A percentile compares a stretch with the other conserved stretches of the same genome.
phyloP scores from a whole-genome alignment of 2,113 vertebrate species.

The Hydrolagus affinis region DNA sequence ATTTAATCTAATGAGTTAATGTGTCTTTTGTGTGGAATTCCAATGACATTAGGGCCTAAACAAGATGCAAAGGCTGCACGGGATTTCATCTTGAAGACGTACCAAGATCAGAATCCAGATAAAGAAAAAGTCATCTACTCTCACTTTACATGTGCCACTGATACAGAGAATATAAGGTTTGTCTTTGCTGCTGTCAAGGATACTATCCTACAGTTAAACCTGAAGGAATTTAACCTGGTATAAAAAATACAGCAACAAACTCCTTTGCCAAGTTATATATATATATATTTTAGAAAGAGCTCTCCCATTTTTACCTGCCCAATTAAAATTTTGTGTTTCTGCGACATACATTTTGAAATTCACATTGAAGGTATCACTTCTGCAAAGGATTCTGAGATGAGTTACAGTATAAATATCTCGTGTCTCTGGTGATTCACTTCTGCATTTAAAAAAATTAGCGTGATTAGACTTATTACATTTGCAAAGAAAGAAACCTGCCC shows the following conservation, averaged over 20 bases:
- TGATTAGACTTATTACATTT: conserved; percentile 5
- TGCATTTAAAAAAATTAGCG: neutral
- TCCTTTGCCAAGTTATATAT: neutral
- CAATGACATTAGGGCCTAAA: conserved; percentile 58
- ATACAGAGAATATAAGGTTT: conserved; percentile 79
- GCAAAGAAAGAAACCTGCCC: conserved; percentile 2
- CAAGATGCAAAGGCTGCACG: conserved; percentile 60
- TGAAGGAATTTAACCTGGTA: conserved; percentile 71
- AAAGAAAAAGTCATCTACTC: conserved; percentile 74
- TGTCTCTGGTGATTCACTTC: neutral
- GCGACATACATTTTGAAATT: neutral
- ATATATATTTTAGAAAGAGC: neutral
- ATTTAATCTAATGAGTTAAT: neutral
- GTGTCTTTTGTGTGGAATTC: neutral
- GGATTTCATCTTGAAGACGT: conserved; percentile 79
- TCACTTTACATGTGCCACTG: conserved; percentile 77
- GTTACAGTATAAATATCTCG: neutral
- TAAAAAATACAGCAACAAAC: conserved; percentile 40
- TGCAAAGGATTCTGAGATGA: neutral
- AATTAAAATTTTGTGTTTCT: neutral
- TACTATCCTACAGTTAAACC: conserved; percentile 77
- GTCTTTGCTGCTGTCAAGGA: conserved; percentile 79
- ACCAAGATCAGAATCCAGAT: conserved; percentile 74
- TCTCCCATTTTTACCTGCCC: neutral
- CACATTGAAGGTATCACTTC: neutral